Base-by-base conservation (phyloP, 2,888 invertebrate genomes). In the Rhagonycha fulva region DNA sequence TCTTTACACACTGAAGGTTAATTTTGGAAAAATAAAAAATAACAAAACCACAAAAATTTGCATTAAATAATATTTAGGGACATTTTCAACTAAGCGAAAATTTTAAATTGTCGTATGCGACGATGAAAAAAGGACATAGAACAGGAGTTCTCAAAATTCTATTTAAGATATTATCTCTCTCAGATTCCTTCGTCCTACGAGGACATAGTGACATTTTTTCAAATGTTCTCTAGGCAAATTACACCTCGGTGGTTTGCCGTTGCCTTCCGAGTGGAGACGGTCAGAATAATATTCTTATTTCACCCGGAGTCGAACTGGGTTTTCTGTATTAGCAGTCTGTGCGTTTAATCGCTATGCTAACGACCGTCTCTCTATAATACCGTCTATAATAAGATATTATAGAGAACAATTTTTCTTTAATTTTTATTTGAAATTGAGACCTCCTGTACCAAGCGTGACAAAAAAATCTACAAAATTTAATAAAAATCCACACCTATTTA, bases 41-140 rank as follows among this genome's bases (percentile, higher is more conserved):
- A 71, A 75, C 47, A 69, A 77, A 73, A 75, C 67, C 68, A 62
- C 71, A 76, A 66, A 76, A 47, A 47, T 47, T n/a, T 47, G 47
- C 47, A n/a, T 47, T 47, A 47, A 47, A 47, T 47, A n/a, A 47
- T 47, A 47, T 47, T 47, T 47, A 7, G n/a, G 47, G n/a, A 47
- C 47, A 47, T 47, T n/a, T 47, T 47, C n/a, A 47, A 47, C 47
- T 47, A 47, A 47, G 47, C n/a, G 47, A 47, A 47, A 47, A 47
- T 47, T 47, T n/a, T 47, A 9, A 2, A n/a, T 7, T 47, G 47
- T 47, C 47, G 47, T 47, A 47, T 47, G 11, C 47, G 47, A 47
- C 47, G 47, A 47, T 47, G 47, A 47, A 47, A 47, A 32, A 47
- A 47, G 47, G n/a, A 47, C 47, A 3, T n/a, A 47, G 47, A 47